phyloP scores from a whole-genome alignment of 2,797 vertebrate genomes.

The Oreochromis grahami region DNA sequence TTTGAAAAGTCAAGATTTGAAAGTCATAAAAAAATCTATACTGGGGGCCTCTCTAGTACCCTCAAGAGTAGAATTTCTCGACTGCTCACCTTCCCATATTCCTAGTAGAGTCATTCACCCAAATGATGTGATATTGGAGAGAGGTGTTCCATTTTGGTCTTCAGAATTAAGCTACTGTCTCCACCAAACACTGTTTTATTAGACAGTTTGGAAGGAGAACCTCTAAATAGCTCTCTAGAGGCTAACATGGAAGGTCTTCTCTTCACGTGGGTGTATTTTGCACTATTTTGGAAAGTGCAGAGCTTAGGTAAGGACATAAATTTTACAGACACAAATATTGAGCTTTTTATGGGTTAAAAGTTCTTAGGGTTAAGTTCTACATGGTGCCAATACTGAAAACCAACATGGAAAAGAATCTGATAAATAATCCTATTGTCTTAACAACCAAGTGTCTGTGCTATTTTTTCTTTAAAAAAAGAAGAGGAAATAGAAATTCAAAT shows the following conservation, averaged over 20 bases:
- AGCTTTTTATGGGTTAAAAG: slow-evolving; percentile 41
- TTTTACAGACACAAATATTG: slow-evolving; percentile 46
- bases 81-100: slow-evolving; percentile 51
- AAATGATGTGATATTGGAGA: slow-evolving; percentile 45
- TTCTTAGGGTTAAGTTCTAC: slow-evolving; percentile 5
- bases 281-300: slow-evolving; percentile 23
- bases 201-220: slow-evolving; percentile 43
- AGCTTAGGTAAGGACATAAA: slow-evolving; percentile 47
- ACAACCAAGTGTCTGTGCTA: background rate
- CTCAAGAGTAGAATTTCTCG: slow-evolving; percentile 34
- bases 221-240: slow-evolving; percentile 50
- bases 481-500: background rate
- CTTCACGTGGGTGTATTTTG: slow-evolving; percentile 42
- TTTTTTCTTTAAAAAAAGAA: background rate
- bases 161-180: slow-evolving; percentile 61
- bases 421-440: background rate
- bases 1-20: background rate
- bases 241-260: slow-evolving; percentile 48
- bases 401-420: slow-evolving; percentile 17
- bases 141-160: slow-evolving; percentile 54
- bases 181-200: slow-evolving; percentile 41
- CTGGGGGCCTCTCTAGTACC: slow-evolving; percentile 1
- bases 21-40: background rate
- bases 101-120: slow-evolving; percentile 15
- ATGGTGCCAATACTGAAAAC: slow-evolving; percentile 17